phyloP scores from a whole-genome alignment of 2,888 invertebrate species.

The Sinodicranocentrus sp. region DNA sequence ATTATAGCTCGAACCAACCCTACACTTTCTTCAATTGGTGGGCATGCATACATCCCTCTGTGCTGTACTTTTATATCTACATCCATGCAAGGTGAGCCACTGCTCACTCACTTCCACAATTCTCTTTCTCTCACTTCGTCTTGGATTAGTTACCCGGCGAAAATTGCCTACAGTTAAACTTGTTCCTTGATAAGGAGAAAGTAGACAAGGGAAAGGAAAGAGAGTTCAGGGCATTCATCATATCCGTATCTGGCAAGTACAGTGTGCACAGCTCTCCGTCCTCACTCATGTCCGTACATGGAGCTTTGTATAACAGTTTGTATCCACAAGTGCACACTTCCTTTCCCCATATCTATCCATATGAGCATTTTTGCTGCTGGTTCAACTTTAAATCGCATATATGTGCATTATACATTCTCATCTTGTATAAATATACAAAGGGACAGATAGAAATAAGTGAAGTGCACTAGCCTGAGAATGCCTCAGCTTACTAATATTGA shows the following conservation, averaged over 20 bases:
- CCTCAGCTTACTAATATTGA: constrained; percentile 25
- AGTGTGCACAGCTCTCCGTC: background rate
- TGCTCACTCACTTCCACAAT: background rate
- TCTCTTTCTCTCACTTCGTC: background rate
- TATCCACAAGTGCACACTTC: constrained; percentile 4
- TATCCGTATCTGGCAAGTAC: constrained; percentile 19
- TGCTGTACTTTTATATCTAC: too few relatives aligned
- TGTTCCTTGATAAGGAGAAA: constrained; percentile 38
- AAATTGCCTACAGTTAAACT: constrained; percentile 48
- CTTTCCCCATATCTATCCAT: background rate
- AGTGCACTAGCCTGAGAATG: constrained; percentile 3
- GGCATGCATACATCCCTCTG: background rate
- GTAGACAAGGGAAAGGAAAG: background rate
- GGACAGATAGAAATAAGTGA: background rate
- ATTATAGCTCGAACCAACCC: constrained; percentile 10
- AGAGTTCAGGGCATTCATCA: constrained; percentile 41
- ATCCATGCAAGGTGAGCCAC: constrained; percentile 4
- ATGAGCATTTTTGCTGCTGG: too few relatives aligned
- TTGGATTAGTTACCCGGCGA: constrained; percentile 41
- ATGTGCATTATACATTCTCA: too few relatives aligned
- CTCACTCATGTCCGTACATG: constrained; percentile 1
- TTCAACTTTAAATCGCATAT: too few relatives aligned
- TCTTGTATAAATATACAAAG: background rate
- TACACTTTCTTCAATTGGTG: too few relatives aligned
- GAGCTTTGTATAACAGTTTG: background rate